These are phyloP conservation scores for Manacus vitellinus DNA, from an alignment of 2,113 vertebrate genomes.

Conservation along the genomic window DNA sequence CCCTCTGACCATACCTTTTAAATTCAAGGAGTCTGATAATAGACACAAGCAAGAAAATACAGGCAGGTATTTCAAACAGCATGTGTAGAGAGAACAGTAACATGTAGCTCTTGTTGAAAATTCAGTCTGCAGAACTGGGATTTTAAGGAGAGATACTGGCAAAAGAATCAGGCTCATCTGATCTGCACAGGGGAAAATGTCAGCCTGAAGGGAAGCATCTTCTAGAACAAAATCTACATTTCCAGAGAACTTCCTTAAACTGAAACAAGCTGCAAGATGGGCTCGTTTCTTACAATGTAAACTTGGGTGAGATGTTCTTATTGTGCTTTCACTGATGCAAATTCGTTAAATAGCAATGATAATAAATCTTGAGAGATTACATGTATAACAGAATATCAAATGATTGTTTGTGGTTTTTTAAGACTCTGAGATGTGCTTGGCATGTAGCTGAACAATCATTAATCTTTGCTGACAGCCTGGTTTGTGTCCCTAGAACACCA, in stretches of 20 bases:
- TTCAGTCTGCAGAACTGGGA: background rate
- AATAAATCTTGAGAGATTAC: background rate
- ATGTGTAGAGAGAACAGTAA: background rate
- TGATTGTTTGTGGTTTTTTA: background rate
- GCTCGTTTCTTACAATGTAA: background rate
- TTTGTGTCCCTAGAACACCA: background rate
- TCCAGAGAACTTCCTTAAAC: background rate
- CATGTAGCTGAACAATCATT: background rate
- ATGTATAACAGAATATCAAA: background rate
- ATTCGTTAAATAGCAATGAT: background rate
- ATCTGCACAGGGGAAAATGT: background rate
- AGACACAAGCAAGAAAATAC: background rate
- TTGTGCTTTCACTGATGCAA: background rate
- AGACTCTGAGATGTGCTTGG: background rate
- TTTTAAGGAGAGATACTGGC: background rate
- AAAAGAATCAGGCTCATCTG: background rate
- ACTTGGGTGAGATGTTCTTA: background rate
- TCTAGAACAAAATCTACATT: background rate
- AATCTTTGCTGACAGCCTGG: slow-evolving; percentile 29
- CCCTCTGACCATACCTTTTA: background rate
- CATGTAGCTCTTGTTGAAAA: background rate
- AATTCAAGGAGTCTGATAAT: background rate
- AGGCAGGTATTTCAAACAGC: background rate
- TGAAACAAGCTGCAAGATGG: background rate
- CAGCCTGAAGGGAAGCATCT: background rate